These are phyloP conservation scores for Cephus cinctus DNA, from an alignment of 1,140 invertebrate species.

Conservation along the genomic window DNA sequence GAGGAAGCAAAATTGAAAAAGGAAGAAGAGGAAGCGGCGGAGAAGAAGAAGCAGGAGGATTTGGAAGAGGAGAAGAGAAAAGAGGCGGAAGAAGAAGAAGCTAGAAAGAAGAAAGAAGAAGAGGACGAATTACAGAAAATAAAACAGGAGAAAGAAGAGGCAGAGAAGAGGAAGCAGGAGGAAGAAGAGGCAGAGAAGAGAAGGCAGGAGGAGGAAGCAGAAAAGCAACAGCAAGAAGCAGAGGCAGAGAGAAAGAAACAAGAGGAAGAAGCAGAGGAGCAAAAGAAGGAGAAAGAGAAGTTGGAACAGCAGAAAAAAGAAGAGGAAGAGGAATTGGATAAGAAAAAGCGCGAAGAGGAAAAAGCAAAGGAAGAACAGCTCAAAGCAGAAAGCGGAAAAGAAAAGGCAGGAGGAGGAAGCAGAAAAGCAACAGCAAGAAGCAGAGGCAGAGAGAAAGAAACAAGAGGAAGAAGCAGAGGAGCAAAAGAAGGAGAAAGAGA, in stretches of 20 bases:
- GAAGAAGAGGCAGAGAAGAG: background rate
- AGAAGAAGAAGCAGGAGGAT: background rate
- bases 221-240: background rate
- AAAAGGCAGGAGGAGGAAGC: background rate
- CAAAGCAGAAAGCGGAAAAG: slow-evolving; percentile 1
- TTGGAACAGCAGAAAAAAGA: background rate
- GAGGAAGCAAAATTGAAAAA: no score
- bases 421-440: slow-evolving; percentile 1
- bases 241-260: background rate
- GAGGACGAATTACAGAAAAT: background rate
- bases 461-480: background rate
- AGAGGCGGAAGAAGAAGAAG: slow-evolving; percentile 2
- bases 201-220: background rate
- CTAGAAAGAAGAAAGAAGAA: background rate
- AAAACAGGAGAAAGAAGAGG: background rate
- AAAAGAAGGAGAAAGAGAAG: background rate
- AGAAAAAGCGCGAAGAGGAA: background rate
- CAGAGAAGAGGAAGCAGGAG: background rate
- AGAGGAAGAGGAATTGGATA: background rate
- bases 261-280: background rate
- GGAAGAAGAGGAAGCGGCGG: background rate
- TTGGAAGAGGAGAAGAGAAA: background rate
- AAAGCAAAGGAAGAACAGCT: slow-evolving; percentile 1
- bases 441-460: slow-evolving; percentile 4
- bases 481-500: background rate